A percentile compares a stretch with the other conserved stretches of the same genome.
Evolutionary conservation across 1,140 invertebrate genomes (phyloP).

Genomic region (Meloidogyne hapla): DNA sequence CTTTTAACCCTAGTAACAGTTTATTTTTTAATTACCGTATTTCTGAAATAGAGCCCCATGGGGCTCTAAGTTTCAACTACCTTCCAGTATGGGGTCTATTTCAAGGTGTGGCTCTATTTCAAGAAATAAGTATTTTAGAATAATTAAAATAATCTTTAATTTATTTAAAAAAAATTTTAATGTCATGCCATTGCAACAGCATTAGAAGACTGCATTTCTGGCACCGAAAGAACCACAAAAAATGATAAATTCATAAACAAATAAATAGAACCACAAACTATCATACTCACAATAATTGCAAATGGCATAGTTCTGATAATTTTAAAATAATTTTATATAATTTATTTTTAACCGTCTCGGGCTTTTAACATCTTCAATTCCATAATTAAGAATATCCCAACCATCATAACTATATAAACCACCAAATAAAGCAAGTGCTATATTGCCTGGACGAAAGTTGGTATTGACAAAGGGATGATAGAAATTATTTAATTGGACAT

Average conservation of each 20-base stretch:
- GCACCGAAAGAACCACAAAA: slow-evolving; percentile 38
- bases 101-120: too few relatives aligned
- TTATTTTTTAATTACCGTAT: too few relatives aligned
- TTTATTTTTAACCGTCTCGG: slow-evolving; percentile 36
- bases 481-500: slow-evolving; percentile 17
- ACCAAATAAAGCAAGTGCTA: slow-evolving; percentile 34
- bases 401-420: slow-evolving; percentile 49
- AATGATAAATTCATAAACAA: slow-evolving; percentile 43
- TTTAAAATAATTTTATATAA: slow-evolving; percentile 7
- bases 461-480: slow-evolving; percentile 18
- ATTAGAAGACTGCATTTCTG: slow-evolving; percentile 30
- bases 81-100: too few relatives aligned
- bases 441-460: slow-evolving; percentile 12
- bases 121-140: too few relatives aligned
- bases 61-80: too few relatives aligned
- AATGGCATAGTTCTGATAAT: slow-evolving; percentile 43
- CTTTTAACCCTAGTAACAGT: too few relatives aligned
- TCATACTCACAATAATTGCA: slow-evolving; percentile 48
- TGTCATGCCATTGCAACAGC: slow-evolving; percentile 46
- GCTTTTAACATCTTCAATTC: slow-evolving; percentile 49
- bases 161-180: slow-evolving; percentile 8
- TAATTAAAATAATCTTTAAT: background rate
- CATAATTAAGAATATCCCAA: slow-evolving; percentile 58
- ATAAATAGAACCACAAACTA: slow-evolving; percentile 39
- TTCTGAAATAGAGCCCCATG: too few relatives aligned